Percentiles rank a stretch among this genome's conserved stretches.
These are phyloP conservation scores for Pararge aegeria DNA, from an alignment of 1,140 invertebrate genomes.

Conservation along the genomic window DNA sequence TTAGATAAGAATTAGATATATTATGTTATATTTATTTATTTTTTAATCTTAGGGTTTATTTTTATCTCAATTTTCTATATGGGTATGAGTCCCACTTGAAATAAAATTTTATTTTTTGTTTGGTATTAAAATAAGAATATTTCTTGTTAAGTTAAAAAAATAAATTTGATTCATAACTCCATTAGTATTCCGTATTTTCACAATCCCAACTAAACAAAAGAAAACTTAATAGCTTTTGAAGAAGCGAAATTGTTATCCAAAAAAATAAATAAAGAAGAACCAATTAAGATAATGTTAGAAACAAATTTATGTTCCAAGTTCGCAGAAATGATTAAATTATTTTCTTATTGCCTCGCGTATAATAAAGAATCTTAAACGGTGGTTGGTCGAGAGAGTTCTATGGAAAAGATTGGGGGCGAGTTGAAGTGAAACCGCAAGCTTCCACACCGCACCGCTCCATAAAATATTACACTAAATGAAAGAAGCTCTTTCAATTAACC, in stretches of 20 bases:
- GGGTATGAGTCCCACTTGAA: too few relatives aligned
- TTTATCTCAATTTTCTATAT: too few relatives aligned
- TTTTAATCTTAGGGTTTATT: too few relatives aligned
- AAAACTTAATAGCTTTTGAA: constrained; percentile 5
- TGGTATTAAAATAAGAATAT: too few relatives aligned
- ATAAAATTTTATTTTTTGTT: too few relatives aligned
- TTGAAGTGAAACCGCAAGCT: constrained; percentile 53
- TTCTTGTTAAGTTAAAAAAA: too few relatives aligned
- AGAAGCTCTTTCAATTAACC: constrained; percentile 76
- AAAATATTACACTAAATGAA: constrained; percentile 75
- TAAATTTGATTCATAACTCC: background rate
- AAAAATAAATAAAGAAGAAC: constrained; percentile 44
- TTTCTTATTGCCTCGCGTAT: constrained; percentile 56
- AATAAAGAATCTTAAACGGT: constrained; percentile 56
- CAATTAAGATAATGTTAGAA: constrained; percentile 60
- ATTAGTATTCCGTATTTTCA: background rate
- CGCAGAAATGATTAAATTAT: constrained; percentile 61
- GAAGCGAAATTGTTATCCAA: background rate
- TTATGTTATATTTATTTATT: too few relatives aligned
- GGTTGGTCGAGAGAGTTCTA: constrained; percentile 42
- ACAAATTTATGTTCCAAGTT: constrained; percentile 64
- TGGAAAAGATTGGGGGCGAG: constrained; percentile 42
- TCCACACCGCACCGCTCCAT: constrained; percentile 45
- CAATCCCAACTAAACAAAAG: background rate
- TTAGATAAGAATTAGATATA: too few relatives aligned